Evolutionary conservation across 2,797 vertebrate species (phyloP), one percentile per base, ranked within the genome.

Genomic region (Parambassis ranga): DNA sequence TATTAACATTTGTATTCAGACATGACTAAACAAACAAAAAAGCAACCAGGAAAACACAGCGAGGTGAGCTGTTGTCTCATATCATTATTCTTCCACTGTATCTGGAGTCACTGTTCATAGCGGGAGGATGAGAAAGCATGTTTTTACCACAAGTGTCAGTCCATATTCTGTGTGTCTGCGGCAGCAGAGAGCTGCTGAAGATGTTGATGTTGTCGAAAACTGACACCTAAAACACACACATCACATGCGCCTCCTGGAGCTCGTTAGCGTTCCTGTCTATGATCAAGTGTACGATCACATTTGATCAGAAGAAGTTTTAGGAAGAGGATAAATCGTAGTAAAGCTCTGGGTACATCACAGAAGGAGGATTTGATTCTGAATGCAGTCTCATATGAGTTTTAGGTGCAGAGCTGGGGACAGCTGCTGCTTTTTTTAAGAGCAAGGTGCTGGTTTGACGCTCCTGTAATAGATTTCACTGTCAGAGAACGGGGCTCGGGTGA

Each of bases 391-490:
- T 53, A 57, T 43, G 22, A 60, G 42, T 11, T 46, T 48, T 26
- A 27, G 55, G 11, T 48, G 42, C 14, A 48, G 43, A 58, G 27
- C 50, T 58, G 30, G 14, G 64, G 38, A 57, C 42, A 26, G 47
- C 64, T 56, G 68, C 64, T 67, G 56, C 36, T 49, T 62, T 62
- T n/a, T 66, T 59, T 59, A 39, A 71, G 41, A 60, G 52, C 33
- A 36, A 65, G 48, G 62, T 73, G 50, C 56, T 52, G 72, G 71
- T 71, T 79, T 48, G 61, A 31, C 48, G 35, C 47, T 36, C 11
- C 41, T 11, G 48, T 56, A 58, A 82, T 65, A 75, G 71, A 80
- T 70, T 52, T 74, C 44, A 47, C 60, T 82, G 82, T 82, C 74
- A 87, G 57, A 63, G 28, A 67, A 59, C 30, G 24, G 38, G 38